Evolutionary conservation across 23 tunicate species (phyloP).

Genomic region (Styela clava): DNA sequence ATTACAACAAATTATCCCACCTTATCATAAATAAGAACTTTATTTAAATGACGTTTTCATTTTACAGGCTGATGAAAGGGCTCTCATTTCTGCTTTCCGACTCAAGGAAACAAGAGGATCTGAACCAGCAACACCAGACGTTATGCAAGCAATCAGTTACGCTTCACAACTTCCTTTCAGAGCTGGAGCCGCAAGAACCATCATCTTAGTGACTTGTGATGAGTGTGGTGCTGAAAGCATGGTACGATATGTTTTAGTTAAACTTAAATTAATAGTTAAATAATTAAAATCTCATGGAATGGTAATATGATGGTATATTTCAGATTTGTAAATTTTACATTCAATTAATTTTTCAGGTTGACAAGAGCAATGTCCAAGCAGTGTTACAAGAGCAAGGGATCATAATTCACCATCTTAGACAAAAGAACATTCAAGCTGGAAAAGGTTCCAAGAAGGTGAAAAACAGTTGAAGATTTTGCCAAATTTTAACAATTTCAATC

Average conservation of each 20-base stretch:
- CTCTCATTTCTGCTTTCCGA: background rate
- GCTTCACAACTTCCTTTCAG: constrained; percentile 85
- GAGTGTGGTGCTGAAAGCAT: constrained; percentile 37
- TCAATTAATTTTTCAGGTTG: background rate
- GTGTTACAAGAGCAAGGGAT: constrained; percentile 59
- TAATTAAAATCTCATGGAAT: no score
- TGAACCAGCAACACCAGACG: constrained; percentile 33
- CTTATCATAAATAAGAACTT: no score
- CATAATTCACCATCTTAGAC: constrained; percentile 52
- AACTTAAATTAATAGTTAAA: no score
- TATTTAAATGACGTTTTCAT: no score
- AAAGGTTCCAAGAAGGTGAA: constrained; percentile 54
- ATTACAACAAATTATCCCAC: background rate
- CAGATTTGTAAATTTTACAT: no score
- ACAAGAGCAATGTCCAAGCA: background rate
- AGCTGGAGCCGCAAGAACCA: constrained; percentile 79
- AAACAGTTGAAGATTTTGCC: background rate
- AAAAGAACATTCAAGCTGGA: constrained; percentile 48
- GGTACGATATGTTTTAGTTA: no score
- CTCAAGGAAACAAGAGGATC: constrained; percentile 24
- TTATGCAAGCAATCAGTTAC: constrained; percentile 58
- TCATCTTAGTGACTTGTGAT: constrained; percentile 66
- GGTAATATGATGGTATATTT: no score
- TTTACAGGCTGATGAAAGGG: constrained; percentile 17
- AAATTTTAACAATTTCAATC: background rate